Evolutionary conservation across 2,113 vertebrate species (phyloP).

Genomic region (Opisthocomus hoazin): DNA sequence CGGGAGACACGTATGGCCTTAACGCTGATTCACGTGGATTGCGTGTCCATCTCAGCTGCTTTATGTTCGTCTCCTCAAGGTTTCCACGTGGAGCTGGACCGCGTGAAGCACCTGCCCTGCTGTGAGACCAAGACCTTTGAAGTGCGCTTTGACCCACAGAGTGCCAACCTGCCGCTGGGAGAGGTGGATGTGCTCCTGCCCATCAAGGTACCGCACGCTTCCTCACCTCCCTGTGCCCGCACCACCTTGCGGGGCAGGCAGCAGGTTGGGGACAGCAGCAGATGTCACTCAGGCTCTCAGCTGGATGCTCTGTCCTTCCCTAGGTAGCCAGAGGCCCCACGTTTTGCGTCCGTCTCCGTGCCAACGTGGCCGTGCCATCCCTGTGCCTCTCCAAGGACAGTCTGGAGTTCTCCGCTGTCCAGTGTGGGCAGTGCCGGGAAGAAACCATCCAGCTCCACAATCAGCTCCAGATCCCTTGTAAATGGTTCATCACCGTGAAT

Average conservation of each 20-base stretch:
- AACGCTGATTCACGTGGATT: too few relatives aligned
- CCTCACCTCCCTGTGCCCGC: neutral
- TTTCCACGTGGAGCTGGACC: conserved; percentile 72
- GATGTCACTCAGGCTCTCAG: neutral
- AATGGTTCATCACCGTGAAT: conserved; percentile 73
- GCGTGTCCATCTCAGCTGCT: neutral
- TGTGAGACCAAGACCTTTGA: conserved; percentile 66
- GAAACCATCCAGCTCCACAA: conserved; percentile 82
- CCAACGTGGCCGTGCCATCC: conserved; percentile 69
- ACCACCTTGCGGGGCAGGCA: neutral
- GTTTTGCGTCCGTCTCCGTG: conserved; percentile 70
- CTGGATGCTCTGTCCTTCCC: neutral
- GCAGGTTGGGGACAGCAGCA: neutral
- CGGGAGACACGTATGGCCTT: neutral
- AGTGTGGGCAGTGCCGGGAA: conserved; percentile 83
- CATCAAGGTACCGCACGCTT: conserved; percentile 67
- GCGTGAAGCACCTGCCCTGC: conserved; percentile 67
- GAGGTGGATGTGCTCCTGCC: conserved; percentile 64
- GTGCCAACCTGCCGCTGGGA: conserved; percentile 49
- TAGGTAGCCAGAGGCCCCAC: conserved; percentile 80
- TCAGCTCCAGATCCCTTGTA: conserved; percentile 71
- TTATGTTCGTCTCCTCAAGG: conserved; percentile 55
- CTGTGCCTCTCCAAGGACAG: conserved; percentile 72
- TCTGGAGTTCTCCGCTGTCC: conserved; percentile 76
- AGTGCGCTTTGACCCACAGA: conserved; percentile 73